Evolutionary conservation across 2,888 invertebrate genomes (phyloP), one percentile per base, ranked within the genome.

Genomic region (Limenitis arthemis): DNA sequence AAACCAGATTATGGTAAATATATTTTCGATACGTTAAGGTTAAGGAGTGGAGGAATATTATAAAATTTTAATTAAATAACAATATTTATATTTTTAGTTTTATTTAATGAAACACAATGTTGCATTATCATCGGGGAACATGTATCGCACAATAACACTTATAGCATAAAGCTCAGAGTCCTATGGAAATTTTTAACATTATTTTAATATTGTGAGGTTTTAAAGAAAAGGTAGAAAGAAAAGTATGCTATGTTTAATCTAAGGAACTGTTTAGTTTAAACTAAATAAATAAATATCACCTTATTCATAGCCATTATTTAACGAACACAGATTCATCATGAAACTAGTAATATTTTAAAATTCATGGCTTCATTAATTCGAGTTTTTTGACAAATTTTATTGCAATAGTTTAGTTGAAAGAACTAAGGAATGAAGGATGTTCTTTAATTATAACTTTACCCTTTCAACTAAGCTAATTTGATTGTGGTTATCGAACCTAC

Each of bases 11-110:
- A 76, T 69, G 74, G 74, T 0, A 78, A 72, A 56, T 86, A 68
- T 59, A 79, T 87, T 53, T 73, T 80, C 61, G 82, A 85, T 51
- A 79, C 78, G 38, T 63, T 87, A 47, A 74, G 72, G 59, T 67
- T 79, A 59, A 75, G 67, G 64, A 78, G 71, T 63, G 72, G 70
- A 47, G 71, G 68, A 32, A 65, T 67, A 47, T 50, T 66, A 34
- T 63, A 63, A 58, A 47, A n/a, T 36, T 12, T 29, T 8, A 8
- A 36, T 6, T 5, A 49, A 55, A 48, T 52, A 36, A 53, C 31
- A 30, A 20, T 37, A 34, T 11, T 48, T 47, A 42, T 44, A 48
- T 40, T 52, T 44, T 53, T 60, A 59, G 56, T 60, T 58, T 51
- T 47, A 56, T 56, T 60, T 51, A 54, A 58, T 59, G 54, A 53